A percentile compares a stretch with the other conserved stretches of the same genome.
These are phyloP conservation scores for Ophiodon elongatus DNA, from an alignment of 2,113 vertebrate species.

Conservation along the genomic window DNA sequence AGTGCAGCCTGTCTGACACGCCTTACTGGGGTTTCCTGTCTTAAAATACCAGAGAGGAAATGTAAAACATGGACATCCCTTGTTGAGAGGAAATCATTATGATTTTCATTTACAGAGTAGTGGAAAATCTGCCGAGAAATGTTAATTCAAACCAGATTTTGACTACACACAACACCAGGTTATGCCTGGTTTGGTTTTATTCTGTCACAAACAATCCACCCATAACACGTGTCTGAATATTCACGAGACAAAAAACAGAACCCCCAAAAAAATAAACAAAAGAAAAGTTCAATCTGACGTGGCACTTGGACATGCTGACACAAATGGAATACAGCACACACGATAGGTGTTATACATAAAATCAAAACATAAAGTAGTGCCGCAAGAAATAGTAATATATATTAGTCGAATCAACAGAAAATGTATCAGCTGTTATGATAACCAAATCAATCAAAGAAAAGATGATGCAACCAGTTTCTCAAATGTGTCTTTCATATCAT, in stretches of 20 bases:
- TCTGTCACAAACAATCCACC: not conserved
- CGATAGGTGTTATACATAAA: not conserved
- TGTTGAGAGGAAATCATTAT: not conserved
- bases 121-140: not conserved
- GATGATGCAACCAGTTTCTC: not conserved
- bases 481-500: not conserved
- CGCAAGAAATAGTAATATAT: not conserved
- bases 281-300: not conserved
- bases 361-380: not conserved
- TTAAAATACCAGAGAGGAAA: not conserved
- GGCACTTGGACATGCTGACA: not conserved
- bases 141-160: not conserved
- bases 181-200: not conserved
- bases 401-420: not conserved
- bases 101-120: not conserved
- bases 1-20: slow-evolving; percentile 69
- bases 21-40: not conserved
- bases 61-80: not conserved
- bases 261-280: not conserved
- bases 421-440: not conserved
- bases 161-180: not conserved
- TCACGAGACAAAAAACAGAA: not conserved
- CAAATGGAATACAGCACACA: not conserved
- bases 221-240: not conserved
- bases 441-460: not conserved